Percentiles rank a stretch among this genome's conserved stretches.
Evolutionary conservation across 2,888 invertebrate species (phyloP).

Genomic region (Sarcophaga variegata): DNA sequence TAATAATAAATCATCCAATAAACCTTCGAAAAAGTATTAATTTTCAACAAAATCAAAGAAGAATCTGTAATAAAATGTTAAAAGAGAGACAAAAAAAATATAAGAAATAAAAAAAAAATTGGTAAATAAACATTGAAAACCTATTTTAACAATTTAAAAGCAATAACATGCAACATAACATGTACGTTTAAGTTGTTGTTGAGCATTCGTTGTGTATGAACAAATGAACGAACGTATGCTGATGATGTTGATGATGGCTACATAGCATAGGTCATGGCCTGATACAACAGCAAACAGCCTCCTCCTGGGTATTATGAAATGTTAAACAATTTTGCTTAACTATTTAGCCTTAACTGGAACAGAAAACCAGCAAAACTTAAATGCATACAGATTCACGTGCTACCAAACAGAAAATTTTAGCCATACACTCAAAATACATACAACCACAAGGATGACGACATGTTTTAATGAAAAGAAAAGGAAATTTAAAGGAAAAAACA

Average conservation of each 20-base stretch:
- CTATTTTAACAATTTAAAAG: constrained; percentile 63
- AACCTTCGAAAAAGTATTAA: constrained; percentile 51
- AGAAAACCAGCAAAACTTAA: constrained; percentile 12
- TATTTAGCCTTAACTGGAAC: constrained; percentile 52
- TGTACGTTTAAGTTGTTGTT: constrained; percentile 22
- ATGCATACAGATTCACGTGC: constrained; percentile 61
- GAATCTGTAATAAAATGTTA: neutral
- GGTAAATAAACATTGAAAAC: constrained; percentile 44
- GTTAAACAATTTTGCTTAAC: constrained; percentile 63
- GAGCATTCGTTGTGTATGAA: neutral
- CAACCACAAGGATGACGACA: constrained; percentile 60
- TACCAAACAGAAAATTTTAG: constrained; percentile 26
- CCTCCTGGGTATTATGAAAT: constrained; percentile 63
- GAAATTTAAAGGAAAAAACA: constrained; percentile 14
- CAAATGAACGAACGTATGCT: neutral
- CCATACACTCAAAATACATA: constrained; percentile 4
- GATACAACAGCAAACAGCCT: constrained; percentile 43
- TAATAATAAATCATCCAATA: constrained; percentile 35
- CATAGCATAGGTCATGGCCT: constrained; percentile 64
- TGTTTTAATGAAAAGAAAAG: constrained; percentile 26
- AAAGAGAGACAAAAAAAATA: neutral
- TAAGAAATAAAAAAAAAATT: neutral
- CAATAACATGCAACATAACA: constrained; percentile 67
- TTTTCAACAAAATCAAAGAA: constrained; percentile 46
- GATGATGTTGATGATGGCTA: constrained; percentile 53